These are phyloP conservation scores for Schizopygopsis pylzovi DNA, from an alignment of 2,797 vertebrate genomes.

Conservation along the genomic window DNA sequence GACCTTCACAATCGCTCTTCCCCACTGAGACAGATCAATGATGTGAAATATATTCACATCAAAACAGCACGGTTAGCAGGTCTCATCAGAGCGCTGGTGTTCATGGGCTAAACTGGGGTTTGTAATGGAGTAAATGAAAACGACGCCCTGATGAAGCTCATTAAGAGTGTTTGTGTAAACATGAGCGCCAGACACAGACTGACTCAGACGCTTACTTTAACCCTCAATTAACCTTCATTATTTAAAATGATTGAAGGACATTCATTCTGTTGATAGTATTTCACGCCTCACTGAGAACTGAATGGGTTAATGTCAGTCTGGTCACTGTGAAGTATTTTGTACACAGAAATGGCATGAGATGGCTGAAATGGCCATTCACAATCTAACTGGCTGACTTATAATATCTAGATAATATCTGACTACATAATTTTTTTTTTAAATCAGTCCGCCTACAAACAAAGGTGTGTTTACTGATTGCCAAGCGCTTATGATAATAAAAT, in stretches of 20 bases:
- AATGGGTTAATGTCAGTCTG: neutral
- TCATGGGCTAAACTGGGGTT: neutral
- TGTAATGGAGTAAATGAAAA: neutral
- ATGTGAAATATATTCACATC: neutral
- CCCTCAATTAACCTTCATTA: neutral
- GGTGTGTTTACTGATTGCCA: neutral
- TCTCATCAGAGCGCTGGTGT: neutral
- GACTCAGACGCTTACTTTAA: neutral
- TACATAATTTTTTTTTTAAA: neutral
- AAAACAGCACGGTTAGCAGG: no score
- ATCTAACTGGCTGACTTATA: neutral
- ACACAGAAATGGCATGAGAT: neutral
- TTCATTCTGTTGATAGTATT: neutral
- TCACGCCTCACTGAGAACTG: neutral
- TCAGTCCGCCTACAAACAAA: neutral
- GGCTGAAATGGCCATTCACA: neutral
- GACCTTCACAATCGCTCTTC: neutral
- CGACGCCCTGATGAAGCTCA: neutral
- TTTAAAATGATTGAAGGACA: neutral
- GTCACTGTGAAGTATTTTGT: neutral
- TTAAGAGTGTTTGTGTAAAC: neutral
- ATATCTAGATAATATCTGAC: neutral
- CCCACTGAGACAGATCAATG: neutral
- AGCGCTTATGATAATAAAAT: neutral
- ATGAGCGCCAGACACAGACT: neutral